Base-by-base conservation (phyloP, 2,888 invertebrate species). In the Hoplodrina ambigua region DNA sequence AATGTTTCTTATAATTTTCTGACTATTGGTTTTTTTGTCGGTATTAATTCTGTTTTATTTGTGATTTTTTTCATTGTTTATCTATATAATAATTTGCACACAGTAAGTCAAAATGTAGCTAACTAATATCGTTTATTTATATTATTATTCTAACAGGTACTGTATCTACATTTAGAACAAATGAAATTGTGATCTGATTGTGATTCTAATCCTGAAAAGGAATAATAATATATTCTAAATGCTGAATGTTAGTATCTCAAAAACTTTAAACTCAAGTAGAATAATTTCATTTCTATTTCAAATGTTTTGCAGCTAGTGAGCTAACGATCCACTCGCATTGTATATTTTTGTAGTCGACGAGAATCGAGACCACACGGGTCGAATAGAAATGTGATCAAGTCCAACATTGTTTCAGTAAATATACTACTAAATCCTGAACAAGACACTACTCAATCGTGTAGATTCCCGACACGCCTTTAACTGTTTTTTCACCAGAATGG, bases 341-440 rank as follows among this genome's bases (percentile, higher is more conserved):
- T 65, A 41, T 68, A 57, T 65, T 69, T 61, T 69, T 58, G 61
- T 52, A 74, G 58, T 52, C 17, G 58, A 41, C 15, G 20, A 41
- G 54, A 46, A 46, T 30, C 15, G 50, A 50, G 60, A 75, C 75
- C 80, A 66, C 65, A 75, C 64, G 56, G 50, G 17, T 61, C 5
- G 77, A 80, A 60, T 63, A 56, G 50, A 60, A 65, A 80, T 66
- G 65, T 60, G 46, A 71, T 67, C 44, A 80, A 60, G 50, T 50
- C 10, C 19, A 37, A 49, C 58, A 44, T 46, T 65, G 58, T 75
- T 75, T 75, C 65, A 63, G 56, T 70, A 52, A 75, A 70, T 54
- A 70, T 54, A 70, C 37, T 50, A 57, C 59, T 75, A 44, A 63
- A 75, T 66, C 53, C 37, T 58, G 15, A 61, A 69, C 17, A 55